Base-by-base conservation (phyloP, 2,888 invertebrate genomes). In the Temnothorax ravouxi region DNA sequence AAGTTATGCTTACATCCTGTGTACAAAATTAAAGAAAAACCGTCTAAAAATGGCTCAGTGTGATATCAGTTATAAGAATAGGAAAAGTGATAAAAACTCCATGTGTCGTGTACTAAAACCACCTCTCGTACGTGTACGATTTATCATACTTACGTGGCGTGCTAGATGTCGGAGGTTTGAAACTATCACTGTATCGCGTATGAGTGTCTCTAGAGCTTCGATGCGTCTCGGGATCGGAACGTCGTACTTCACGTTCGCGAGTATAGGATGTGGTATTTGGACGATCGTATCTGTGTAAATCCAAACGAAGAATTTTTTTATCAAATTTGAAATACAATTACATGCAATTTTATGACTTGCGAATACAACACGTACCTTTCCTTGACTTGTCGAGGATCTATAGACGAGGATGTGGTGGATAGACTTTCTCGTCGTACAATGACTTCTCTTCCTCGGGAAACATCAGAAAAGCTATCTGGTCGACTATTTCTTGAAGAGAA, bases 371-470 rank as follows among this genome's bases (percentile, higher is more conserved):
- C 8, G 15, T 85, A 94, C 94, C 94, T 94, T 84, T 95, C 94
- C 89, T 95, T 95, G 8, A 93, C 94, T 88, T 94, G 94, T 62
- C 95, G 93, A 41, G 94, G 94, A 88, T 95, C 95, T 47, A 94
- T 92, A 59, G 95, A 92, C 47, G 94, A 90, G 29, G 94, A 85
- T 29, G 92, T 87, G 4, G 92, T 87, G 47, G 93, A 90, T 8
- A 94, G 88, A 64, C 93, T 82, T 74, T 95, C 94, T 64, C 94
- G 93, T 3, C 94, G 93, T 25, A 94, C 94, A 38, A 94, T 94
- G 0, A 94, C 93, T 86, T 94, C 95, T 69, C 94, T 88, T n/a
- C 94, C 93, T 44, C 94, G 93, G 5, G 93, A 91, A 8, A 93
- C 93, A 13, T 94, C 94, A 18, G 93, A 88, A 71, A 93, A 94